These are phyloP conservation scores for Loriculus beryllinus DNA, from an alignment of 2,797 vertebrate genomes.

Conservation along the genomic window DNA sequence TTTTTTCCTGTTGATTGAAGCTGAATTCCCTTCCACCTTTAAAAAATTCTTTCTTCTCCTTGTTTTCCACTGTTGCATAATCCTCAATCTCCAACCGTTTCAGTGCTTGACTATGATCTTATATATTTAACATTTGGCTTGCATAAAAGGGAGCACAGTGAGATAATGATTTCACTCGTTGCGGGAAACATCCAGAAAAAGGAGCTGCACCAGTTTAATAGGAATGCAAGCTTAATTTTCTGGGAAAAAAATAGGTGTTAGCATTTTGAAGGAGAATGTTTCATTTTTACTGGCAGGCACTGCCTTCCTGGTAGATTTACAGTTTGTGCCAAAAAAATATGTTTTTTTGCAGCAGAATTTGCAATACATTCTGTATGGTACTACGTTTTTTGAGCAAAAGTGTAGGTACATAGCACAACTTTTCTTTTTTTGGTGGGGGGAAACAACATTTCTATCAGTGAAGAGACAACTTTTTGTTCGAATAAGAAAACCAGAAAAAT, in stretches of 20 bases:
- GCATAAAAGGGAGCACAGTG: not conserved
- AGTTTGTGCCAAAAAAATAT: not conserved
- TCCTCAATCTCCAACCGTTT: not conserved
- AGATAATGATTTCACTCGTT: not conserved
- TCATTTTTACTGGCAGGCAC: not conserved
- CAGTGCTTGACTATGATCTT: not conserved
- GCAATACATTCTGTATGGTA: not conserved
- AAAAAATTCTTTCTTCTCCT: not conserved
- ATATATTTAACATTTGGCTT: not conserved
- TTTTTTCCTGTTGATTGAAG: slow-evolving; percentile 8
- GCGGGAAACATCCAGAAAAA: not conserved
- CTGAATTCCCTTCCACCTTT: not conserved
- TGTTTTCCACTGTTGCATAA: not conserved
- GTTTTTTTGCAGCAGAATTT: not conserved
- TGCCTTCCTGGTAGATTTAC: not conserved
- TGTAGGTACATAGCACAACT: not conserved
- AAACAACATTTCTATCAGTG: not conserved
- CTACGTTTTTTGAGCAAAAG: not conserved
- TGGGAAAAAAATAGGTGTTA: not conserved
- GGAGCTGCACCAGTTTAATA: not conserved
- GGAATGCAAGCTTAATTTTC: not conserved
- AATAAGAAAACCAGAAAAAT: not conserved
- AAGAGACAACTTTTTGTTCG: not conserved
- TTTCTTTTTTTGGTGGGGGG: not conserved
- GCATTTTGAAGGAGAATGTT: not conserved